Base-by-base conservation (phyloP, 2,888 invertebrate genomes). In the Thysanoteuthis rhombus region DNA sequence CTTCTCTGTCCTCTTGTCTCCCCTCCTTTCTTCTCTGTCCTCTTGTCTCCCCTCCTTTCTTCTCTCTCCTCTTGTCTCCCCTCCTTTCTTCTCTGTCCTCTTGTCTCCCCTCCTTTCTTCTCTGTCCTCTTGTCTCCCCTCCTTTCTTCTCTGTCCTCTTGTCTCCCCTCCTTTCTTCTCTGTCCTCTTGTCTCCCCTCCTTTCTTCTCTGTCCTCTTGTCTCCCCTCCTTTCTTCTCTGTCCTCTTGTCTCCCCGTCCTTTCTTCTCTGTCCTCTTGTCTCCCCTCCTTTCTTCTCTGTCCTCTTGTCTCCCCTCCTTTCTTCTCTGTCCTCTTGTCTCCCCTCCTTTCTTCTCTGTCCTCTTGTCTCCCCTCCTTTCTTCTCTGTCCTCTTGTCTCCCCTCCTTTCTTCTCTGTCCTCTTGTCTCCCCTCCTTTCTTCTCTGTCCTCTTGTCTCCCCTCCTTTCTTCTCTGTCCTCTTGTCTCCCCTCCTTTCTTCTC, bases 211-310 rank as follows among this genome's bases (percentile, higher is more conserved):
- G 1, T 1, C 28, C 8, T 22, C 12, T 38, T n/a, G 28, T 1
- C 36, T 45, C 36, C n/a, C 28, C 89, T 25, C 45, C 25, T 93
- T n/a, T 92, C 42, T 92, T 47, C n/a, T 93, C 47, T 58, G n/a
- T 92, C n/a, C n/a, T n/a, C n/a, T n/a, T n/a, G n/a, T n/a, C n/a
- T n/a, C n/a, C n/a, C n/a, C n/a, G n/a, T n/a, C n/a, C n/a, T 92
- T 36, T 92, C 36, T 40, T 39, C 42, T 39, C n/a, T 52, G 36
- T 36, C 89, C 16, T 58, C 89, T 93, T n/a, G 16, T 94, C 36
- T 93, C 90, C 90, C 58, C 90, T 39, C n/a, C 75, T 93, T 36
- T 93, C 75, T 92, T 89, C 38, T 89, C 40, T 75, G 25, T 91
- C 89, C 39, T 89, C 89, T 89, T n/a, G 32, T 89, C 47, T 38